Conservation (phyloP, 2,797 vertebrate genomes). For the Triplophysa yarkandensis region DNA sequence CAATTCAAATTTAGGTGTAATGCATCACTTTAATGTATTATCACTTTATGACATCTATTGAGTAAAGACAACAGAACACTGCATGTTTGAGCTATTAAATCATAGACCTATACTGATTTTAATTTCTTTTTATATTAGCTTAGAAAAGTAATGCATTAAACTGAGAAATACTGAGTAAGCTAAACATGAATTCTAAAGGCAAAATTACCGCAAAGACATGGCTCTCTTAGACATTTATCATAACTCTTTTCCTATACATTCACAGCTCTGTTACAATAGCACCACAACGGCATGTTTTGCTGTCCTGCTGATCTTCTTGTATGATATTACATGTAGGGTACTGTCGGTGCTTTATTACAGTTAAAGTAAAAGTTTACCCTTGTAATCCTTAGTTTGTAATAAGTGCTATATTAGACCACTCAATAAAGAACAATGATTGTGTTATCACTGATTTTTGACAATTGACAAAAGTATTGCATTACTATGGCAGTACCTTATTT, state of each 20-base stretch:
- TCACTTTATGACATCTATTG: no score
- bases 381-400: not conserved
- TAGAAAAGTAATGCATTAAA: no score
- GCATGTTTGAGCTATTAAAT: no score
- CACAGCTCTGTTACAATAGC: not conserved
- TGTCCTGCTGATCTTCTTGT: no score
- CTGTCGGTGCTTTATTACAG: not conserved
- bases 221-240: not conserved
- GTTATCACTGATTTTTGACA: not conserved
- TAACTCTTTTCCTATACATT: conserved; percentile 53
- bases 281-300: no score
- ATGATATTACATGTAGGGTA: not conserved
- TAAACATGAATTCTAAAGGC: not conserved
- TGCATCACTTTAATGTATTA: no score
- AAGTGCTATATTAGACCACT: not conserved
- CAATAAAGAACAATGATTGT: not conserved
- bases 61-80: no score
- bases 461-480: not conserved
- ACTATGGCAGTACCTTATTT: not conserved
- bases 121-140: no score
- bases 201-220: not conserved
- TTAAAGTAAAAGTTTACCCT: not conserved
- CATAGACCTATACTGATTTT: no score
- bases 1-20: no score
- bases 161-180: no score